Evolutionary conservation across 1,140 invertebrate species (phyloP), one percentile per base, ranked within the genome.

Genomic region (Holcopasites calliopsidis): DNA sequence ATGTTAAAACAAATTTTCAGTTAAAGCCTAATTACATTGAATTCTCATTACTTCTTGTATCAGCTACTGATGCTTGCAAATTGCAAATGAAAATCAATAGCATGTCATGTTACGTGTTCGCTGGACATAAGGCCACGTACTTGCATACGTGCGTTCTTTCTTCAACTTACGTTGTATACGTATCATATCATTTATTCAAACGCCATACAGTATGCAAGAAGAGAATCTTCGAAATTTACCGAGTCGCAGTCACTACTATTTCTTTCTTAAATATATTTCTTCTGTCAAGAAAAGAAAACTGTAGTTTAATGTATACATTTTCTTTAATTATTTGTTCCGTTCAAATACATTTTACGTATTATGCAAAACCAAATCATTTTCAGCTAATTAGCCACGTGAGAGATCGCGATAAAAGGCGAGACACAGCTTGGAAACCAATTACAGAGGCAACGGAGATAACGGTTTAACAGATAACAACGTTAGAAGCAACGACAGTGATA

Each of bases 61-160:
- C n/a, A n/a, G n/a, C n/a, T n/a, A n/a, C n/a, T n/a, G n/a, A n/a
- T n/a, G n/a, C n/a, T n/a, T n/a, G n/a, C n/a, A n/a, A n/a, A n/a
- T n/a, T n/a, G n/a, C n/a, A n/a, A n/a, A n/a, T n/a, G n/a, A n/a
- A n/a, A 44, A 81, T 82, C 80, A 68, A 82, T 82, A 68, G 33
- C 42, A 69, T 23, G 38, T 49, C 55, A 80, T 50, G 42, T 58
- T 80, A 81, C 80, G 79, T 82, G 79, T 73, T 77, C 57, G 70
- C 64, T 47, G 35, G 33, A 52, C 58, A 38, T 82, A 69, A 61
- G 62, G 65, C 80, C 74, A 81, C 80, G 79, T 82, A 82, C n/a
- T n/a, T n/a, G n/a, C n/a, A n/a, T n/a, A n/a, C n/a, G n/a, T n/a
- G n/a, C 42, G 52, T 38, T 57, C 57, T 55, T 65, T 40, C 35